A percentile compares a stretch with the other conserved stretches of the same genome.
Conservation (phyloP, 1,140 invertebrate genomes). For the Drosophila pallidifrons region DNA sequence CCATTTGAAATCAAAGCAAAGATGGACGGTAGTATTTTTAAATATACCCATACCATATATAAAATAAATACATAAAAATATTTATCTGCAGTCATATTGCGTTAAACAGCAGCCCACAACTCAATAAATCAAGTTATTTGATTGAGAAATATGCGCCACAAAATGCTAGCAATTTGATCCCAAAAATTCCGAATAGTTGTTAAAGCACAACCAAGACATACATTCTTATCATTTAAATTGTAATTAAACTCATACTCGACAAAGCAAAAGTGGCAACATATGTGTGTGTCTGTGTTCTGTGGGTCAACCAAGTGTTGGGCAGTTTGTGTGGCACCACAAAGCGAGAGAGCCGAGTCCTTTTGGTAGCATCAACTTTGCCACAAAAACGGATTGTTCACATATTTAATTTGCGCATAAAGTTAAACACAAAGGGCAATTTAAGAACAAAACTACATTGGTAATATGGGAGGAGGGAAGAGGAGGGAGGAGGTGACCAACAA, state of each 20-base stretch:
- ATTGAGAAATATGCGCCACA: background rate
- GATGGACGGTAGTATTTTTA: too few species aligned
- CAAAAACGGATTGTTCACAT: constrained; percentile 41
- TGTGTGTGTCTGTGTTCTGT: constrained; percentile 26
- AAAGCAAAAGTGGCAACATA: constrained; percentile 7
- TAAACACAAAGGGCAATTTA: constrained; percentile 14
- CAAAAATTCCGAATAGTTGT: background rate
- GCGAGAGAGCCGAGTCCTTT: background rate
- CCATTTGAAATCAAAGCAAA: too few species aligned
- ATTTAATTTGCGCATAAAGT: constrained; percentile 49
- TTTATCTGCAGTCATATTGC: too few species aligned
- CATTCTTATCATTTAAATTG: constrained; percentile 60
- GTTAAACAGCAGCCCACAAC: background rate
- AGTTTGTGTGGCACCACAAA: constrained; percentile 54
- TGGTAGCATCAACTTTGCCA: constrained; percentile 15
- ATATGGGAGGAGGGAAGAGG: too few species aligned
- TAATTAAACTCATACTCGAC: constrained; percentile 70
- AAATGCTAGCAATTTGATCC: background rate
- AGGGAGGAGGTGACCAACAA: background rate
- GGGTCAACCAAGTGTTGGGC: constrained; percentile 34
- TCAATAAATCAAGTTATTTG: background rate
- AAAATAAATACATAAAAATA: too few species aligned
- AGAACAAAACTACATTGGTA: background rate
- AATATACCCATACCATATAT: too few species aligned
- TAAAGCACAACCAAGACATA: background rate